Percentiles rank a stretch among this genome's conserved stretches.
These are phyloP conservation scores for Plebejus melissa DNA, from an alignment of 2,888 invertebrate species.

Conservation along the genomic window DNA sequence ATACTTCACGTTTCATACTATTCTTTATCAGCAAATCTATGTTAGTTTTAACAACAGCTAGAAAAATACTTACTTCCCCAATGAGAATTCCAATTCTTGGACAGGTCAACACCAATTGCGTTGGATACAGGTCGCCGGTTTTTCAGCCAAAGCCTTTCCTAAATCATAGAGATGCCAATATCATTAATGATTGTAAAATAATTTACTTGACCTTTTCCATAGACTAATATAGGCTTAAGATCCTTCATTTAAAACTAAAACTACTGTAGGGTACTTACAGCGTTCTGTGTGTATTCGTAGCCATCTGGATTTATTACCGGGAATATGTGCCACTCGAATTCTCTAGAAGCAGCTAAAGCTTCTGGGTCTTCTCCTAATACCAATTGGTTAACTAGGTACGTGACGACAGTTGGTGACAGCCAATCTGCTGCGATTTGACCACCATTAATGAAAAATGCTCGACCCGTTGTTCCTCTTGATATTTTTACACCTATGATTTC, in stretches of 20 bases:
- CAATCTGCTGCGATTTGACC: constrained; percentile 88
- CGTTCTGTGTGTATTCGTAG: constrained; percentile 82
- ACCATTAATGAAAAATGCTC: constrained; percentile 58
- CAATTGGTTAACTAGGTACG: constrained; percentile 81
- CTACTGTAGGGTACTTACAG: constrained; percentile 51
- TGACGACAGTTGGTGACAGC: constrained; percentile 82
- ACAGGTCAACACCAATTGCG: constrained; percentile 80
- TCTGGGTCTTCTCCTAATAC: constrained; percentile 74
- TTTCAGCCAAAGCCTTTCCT: constrained; percentile 83
- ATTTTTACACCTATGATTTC: constrained; percentile 71
- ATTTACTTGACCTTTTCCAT: too few relatives aligned
- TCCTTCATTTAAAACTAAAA: neutral
- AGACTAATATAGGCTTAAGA: too few relatives aligned
- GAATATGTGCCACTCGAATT: constrained; percentile 86
- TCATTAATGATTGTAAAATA: too few relatives aligned
- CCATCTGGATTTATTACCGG: constrained; percentile 89
- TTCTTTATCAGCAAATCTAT: too few relatives aligned
- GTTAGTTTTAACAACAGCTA: neutral
- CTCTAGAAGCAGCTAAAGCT: constrained; percentile 68
- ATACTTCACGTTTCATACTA: too few relatives aligned
- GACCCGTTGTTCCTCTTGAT: constrained; percentile 49
- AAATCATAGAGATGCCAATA: neutral
- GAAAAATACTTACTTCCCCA: constrained; percentile 69
- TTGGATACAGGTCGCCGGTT: constrained; percentile 67
- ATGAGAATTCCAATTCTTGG: constrained; percentile 82